Percentiles rank a stretch among this genome's conserved stretches.
phyloP scores from a whole-genome alignment of 1,140 invertebrate species.

The Phymorhynchus buccinoides region DNA sequence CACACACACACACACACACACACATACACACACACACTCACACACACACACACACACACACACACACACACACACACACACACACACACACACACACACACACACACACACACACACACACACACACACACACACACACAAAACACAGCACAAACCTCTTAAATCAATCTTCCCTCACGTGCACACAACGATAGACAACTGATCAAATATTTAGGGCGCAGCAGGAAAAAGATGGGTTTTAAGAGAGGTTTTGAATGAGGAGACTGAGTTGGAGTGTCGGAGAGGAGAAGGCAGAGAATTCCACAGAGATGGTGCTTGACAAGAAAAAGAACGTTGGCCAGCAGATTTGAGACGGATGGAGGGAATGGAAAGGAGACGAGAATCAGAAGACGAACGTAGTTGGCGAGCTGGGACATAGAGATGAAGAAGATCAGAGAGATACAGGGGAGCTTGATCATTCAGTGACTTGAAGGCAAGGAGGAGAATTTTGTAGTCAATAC shows the following conservation, averaged over 20 bases:
- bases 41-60: conserved; percentile 33
- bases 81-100: conserved; percentile 19
- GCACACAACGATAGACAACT: neutral
- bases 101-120: conserved; percentile 19
- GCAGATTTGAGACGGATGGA: too few species aligned
- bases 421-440: too few species aligned
- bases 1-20: neutral
- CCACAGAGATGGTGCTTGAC: too few species aligned
- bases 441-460: too few species aligned
- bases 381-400: too few species aligned
- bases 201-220: neutral
- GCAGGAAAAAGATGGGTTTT: neutral
- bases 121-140: conserved; percentile 11
- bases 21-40: conserved; percentile 15
- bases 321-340: too few species aligned
- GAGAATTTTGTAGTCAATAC: too few species aligned
- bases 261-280: neutral
- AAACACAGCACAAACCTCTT: too few species aligned
- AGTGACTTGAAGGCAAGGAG: too few species aligned
- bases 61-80: conserved; percentile 27
- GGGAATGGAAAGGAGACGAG: too few species aligned
- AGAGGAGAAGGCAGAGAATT: too few species aligned
- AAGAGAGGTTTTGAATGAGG: neutral
- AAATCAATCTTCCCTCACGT: neutral
- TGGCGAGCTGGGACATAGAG: too few species aligned